Evolutionary conservation across 2,888 invertebrate species (phyloP), one percentile per base, ranked within the genome.

Genomic region (Tachina fera): DNA sequence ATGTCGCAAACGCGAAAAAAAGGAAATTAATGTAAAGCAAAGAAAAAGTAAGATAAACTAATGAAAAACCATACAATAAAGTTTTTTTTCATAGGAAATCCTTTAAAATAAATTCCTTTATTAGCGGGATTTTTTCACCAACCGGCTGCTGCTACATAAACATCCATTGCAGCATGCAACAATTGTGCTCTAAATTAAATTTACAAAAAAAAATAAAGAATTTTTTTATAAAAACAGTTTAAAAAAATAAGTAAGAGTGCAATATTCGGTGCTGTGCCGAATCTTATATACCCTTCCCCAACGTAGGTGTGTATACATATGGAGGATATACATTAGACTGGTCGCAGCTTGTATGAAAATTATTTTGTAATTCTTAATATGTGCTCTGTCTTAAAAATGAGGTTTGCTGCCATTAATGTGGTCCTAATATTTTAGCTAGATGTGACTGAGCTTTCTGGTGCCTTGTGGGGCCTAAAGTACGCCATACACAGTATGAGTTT

Each of bases 101-200:
- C 72, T 60, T 78, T 76, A 77, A 83, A 68, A 72, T 61, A 74
- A 83, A 78, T 56, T 78, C 67, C 49, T 72, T 67, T 72, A 60
- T 72, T 67, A 65, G 47, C 65, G 16, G 19, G 14, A 53, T 31
- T 71, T 65, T 61, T 14, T 9, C 19, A 63, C 56, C 6, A 31
- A 5, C 5, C 31, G 6, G 6, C 16, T 63, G 43, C 31, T 19
- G 3, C 14, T 45, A 61, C 61, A 56, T 61, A 31, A 56, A 47
- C 47, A 31, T 63, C 45, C 61, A 61, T 60, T 68, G 56, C 31
- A 47, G 61, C 56, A 72, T 72, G 83, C 83, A 83, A 83, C 78
- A 83, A 83, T 74, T 83, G 61, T 63, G 60, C 11, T 16, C 14
- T n/a, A 78, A 74, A 83, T 76, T 43, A 82, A 56, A 65, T 71